Conservation (phyloP, 1,140 invertebrate species). For the Oedothorax gibbosus region DNA sequence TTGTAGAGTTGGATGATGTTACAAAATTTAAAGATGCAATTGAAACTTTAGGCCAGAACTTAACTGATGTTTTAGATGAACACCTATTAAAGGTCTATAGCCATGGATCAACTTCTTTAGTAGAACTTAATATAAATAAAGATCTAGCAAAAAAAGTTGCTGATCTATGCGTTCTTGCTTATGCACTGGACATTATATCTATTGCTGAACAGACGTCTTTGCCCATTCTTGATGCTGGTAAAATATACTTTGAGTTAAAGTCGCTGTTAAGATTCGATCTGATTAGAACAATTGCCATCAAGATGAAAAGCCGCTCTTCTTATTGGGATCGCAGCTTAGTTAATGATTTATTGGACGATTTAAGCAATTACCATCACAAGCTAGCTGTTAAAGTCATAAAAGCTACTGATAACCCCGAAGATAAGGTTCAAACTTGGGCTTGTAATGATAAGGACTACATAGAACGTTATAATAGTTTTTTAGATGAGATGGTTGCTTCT, state of each 20-base stretch:
- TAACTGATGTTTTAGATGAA: slow-evolving; percentile 12
- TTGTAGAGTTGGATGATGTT: not conserved
- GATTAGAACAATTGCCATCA: slow-evolving; percentile 11
- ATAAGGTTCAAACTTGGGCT: slow-evolving; percentile 8
- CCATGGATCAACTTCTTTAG: slow-evolving; percentile 7
- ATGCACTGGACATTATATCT: slow-evolving; percentile 11
- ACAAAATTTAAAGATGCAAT: slow-evolving; percentile 16
- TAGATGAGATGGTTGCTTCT: slow-evolving; percentile 11
- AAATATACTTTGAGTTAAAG: slow-evolving; percentile 13
- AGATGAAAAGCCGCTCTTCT: slow-evolving; percentile 10
- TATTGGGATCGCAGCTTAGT: slow-evolving; percentile 10
- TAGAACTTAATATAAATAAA: slow-evolving; percentile 14
- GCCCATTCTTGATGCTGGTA: slow-evolving; percentile 4
- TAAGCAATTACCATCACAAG: slow-evolving; percentile 11
- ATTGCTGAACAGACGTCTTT: slow-evolving; percentile 6
- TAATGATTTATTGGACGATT: slow-evolving; percentile 12
- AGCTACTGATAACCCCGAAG: slow-evolving; percentile 3
- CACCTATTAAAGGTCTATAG: slow-evolving; percentile 8
- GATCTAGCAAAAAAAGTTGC: slow-evolving; percentile 11
- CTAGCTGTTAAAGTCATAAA: slow-evolving; percentile 8
- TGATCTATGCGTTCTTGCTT: slow-evolving; percentile 11
- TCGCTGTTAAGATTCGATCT: slow-evolving; percentile 7
- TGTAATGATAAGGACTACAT: slow-evolving; percentile 12
- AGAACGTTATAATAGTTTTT: slow-evolving; percentile 13
- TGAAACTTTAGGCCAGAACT: slow-evolving; percentile 11